Evolutionary conservation across 1,140 invertebrate species (phyloP), one percentile per base, ranked within the genome.

Genomic region (Aphis craccivora): DNA sequence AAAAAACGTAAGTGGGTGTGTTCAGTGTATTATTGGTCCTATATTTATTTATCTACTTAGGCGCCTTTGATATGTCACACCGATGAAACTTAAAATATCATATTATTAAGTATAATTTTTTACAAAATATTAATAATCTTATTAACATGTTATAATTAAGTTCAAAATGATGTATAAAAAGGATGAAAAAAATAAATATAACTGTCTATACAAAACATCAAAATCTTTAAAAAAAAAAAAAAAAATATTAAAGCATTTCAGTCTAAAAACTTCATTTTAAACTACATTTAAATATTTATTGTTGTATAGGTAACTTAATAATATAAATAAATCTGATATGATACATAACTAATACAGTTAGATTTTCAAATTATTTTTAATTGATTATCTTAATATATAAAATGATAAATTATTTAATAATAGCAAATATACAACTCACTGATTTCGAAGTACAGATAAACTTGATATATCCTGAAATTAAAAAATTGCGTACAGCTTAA

Each of bases 401-500:
- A 37, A 86, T 30, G 23, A 86, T 43, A 43, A 86, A 86, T 45
- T 30, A 45, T 1, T 25, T 86, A 45, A 14, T n/a, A 88, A 48
- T 22, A 20, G 4, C 0, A 51, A 88, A 40, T 88, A 35, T 35
- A 30, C 40, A 22, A 86, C 91, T 93, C 81, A 93, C 91, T 93
- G 91, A 53, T 93, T 93, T 43, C 48, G 81, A 84, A 40, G 14
- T 23, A 55, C 48, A 20, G 91, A 86, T 93, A 43, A 51, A 53
- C 48, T 93, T 43, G 81, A 53, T 43, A n/a, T 51, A 14, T 93
- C 91, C 91, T 93, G 40, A 93, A 93, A 93, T 53, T 60, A 30
- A 90, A 51, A 43, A 60, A 40, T 90, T 43, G 25, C 35, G 11
- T 20, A 60, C 0, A 43, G 0, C 20, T 30, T 60, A 67, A 67